Base-by-base conservation (phyloP, 1,140 invertebrate genomes). In the Caerostris extrusa region DNA sequence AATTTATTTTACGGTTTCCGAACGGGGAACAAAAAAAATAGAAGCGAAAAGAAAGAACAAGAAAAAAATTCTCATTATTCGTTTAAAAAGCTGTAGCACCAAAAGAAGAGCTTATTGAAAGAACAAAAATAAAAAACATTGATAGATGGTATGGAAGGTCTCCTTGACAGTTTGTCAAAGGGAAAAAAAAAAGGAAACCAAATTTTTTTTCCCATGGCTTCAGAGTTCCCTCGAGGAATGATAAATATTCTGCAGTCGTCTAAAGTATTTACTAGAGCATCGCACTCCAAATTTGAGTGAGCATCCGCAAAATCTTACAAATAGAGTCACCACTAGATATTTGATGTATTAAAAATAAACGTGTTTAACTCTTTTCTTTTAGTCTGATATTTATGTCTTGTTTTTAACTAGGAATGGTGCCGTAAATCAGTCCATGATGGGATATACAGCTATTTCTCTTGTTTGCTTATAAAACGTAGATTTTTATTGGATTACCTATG, bases 131-230 rank as follows among this genome's bases (percentile, higher is more conserved):
- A 87, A 93, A n/a, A 61, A 87, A 87, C 91, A 93, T 57, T 93
- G 91, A 93, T 93, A 93, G 91, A 93, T 93, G 82, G 83, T 53
- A 93, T 61, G 91, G 82, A 93, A 93, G 91, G 82, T 87, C 83
- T 87, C 82, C 34, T 85, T 93, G 83, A 87, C 91, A 93, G 91
- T 93, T 93, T 87, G 82, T 87, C 91, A 93, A 87, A 87, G 57
- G 56, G 19, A 87, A 87, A 87, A 93, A 87, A 93, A 87, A 69
- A 34, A 81, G 34, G 34, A 34, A 85, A 3, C 14, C 4, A 4
- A 61, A 93, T 19, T 87, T 93, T 69, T 87, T 69, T 71, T 58
- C 57, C 6, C 71, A 53, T 56, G 77, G 12, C 55, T 19, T 87
- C 53, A 93, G 64, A 58, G 64, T 60, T 87, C 57, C 83, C 60